These are phyloP conservation scores for Dusona sp. DNA, from an alignment of 2,888 invertebrate genomes.

Conservation along the genomic window DNA sequence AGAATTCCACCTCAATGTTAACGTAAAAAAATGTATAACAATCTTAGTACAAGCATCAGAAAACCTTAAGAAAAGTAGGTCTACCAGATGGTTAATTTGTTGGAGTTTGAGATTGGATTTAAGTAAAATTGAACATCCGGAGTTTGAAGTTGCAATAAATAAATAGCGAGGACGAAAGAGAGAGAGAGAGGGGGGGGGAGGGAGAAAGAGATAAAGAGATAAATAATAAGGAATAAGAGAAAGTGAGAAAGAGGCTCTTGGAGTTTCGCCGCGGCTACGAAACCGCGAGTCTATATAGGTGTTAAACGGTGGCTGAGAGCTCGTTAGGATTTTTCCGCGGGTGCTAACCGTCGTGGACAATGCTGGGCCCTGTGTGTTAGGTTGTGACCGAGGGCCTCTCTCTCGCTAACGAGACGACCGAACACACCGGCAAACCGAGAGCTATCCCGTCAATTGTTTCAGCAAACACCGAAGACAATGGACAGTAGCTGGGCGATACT, in stretches of 20 bases:
- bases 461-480: conserved; percentile 83
- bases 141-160: conserved; percentile 27
- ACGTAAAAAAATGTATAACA: no score
- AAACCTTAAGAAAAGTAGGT: background rate
- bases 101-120: conserved; percentile 37
- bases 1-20: no score
- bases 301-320: conserved; percentile 77
- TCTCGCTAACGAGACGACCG: conserved; percentile 75
- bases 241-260: conserved; percentile 13
- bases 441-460: conserved; percentile 81
- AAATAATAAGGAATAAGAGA: conserved; percentile 3
- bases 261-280: conserved; percentile 29
- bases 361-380: conserved; percentile 78
- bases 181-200: no score
- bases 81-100: background rate
- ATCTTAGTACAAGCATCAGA: no score
- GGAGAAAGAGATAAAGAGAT: background rate
- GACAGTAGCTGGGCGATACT: conserved; percentile 83
- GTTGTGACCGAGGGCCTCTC: conserved; percentile 55
- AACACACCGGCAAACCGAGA: conserved; percentile 72
- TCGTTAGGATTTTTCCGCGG: conserved; percentile 84
- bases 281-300: conserved; percentile 61
- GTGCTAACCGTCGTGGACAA: conserved; percentile 82
- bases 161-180: conserved; percentile 1
- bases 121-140: conserved; percentile 45